phyloP scores from a whole-genome alignment of 2,113 vertebrate species.

The Hirundichthys speculiger region DNA sequence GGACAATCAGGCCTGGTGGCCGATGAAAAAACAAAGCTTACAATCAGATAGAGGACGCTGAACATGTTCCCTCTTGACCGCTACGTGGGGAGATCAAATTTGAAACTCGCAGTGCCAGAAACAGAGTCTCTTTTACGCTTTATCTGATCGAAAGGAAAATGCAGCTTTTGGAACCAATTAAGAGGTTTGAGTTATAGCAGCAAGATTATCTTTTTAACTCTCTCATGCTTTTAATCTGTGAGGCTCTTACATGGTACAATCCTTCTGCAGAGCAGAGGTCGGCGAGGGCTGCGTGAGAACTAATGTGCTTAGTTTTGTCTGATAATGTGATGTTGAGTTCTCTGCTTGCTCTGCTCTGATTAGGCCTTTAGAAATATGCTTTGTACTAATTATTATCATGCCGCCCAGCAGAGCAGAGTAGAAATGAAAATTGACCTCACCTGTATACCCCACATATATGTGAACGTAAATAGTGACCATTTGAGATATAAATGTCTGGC shows the following conservation, averaged over 20 bases:
- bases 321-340: conserved; percentile 27
- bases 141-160: conserved; percentile 32
- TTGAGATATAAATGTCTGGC: conserved; percentile 19
- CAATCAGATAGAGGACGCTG: neutral
- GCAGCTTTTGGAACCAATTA: conserved; percentile 41
- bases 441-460: conserved; percentile 20
- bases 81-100: conserved; percentile 4
- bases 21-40: too few species aligned
- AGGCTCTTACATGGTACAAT: conserved; percentile 39
- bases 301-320: conserved; percentile 45
- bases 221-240: conserved; percentile 33
- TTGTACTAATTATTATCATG: conserved; percentile 23
- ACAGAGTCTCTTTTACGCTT: neutral
- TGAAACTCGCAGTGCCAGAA: neutral
- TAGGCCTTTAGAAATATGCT: conserved; percentile 27
- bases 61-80: neutral
- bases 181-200: conserved; percentile 23
- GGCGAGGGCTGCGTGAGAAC: conserved; percentile 26
- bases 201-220: conserved; percentile 49
- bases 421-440: conserved; percentile 20
- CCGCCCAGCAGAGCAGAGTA: conserved; percentile 24
- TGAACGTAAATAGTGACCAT: neutral
- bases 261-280: conserved; percentile 38
- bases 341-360: conserved; percentile 18
- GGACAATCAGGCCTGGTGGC: neutral